A percentile compares a stretch with the other conserved stretches of the same genome.
These are phyloP conservation scores for Enteromius anoplus DNA, from an alignment of 2,797 vertebrate species.

Conservation along the genomic window DNA sequence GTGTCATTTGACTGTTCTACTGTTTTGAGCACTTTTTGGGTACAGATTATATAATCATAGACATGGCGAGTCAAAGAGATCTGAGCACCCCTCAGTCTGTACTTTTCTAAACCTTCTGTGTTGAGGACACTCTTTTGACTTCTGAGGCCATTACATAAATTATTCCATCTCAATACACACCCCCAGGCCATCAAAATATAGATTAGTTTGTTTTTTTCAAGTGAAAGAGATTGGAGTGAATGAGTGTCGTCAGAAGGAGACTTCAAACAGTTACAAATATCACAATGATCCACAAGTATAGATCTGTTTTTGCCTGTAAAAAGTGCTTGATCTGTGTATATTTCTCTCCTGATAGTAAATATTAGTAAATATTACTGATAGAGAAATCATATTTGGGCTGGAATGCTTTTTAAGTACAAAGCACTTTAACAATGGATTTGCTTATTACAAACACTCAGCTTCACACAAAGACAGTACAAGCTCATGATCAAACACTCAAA, in stretches of 20 bases:
- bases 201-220: not conserved
- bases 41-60: too few species aligned
- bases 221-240: not conserved
- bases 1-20: too few species aligned
- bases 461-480: not conserved
- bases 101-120: too few species aligned
- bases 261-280: not conserved
- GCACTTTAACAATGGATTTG: not conserved
- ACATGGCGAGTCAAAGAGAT: too few species aligned
- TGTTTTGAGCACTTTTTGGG: too few species aligned
- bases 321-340: not conserved
- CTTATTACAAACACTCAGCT: not conserved
- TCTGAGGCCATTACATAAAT: too few species aligned
- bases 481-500: not conserved
- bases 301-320: not conserved
- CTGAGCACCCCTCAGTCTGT: too few species aligned
- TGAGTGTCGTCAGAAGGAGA: not conserved
- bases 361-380: not conserved
- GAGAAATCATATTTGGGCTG: not conserved
- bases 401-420: not conserved
- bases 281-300: not conserved
- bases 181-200: not conserved
- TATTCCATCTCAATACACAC: too few species aligned
- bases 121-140: too few species aligned
- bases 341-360: not conserved